Evolutionary conservation across 2,797 vertebrate species (phyloP).

Genomic region (Typhlichthys subterraneus): DNA sequence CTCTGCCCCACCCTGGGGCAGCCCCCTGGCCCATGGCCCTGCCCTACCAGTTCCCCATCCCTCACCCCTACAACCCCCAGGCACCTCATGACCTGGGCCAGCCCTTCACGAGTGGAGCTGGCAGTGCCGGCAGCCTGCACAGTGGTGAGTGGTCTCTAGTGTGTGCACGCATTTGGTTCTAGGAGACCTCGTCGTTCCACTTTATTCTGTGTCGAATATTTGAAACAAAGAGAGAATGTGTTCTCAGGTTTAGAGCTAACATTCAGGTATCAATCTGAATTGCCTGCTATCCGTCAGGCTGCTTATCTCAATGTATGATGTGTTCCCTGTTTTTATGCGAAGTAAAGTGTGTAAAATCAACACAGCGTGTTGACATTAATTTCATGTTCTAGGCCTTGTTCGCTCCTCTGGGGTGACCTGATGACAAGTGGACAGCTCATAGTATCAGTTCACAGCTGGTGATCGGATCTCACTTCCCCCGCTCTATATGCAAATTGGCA

Average conservation of each 20-base stretch:
- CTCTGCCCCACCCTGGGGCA: constrained; percentile 91
- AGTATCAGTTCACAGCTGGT: no score
- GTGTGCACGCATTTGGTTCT: background rate
- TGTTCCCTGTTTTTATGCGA: no score
- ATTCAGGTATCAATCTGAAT: no score
- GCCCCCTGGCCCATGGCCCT: constrained; percentile 95
- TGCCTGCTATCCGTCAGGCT: constrained; percentile 54
- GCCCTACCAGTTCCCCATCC: constrained; percentile 93
- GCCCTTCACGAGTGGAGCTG: constrained; percentile 81
- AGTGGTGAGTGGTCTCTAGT: constrained; percentile 81
- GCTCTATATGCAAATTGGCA: no score
- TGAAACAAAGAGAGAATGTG: no score
- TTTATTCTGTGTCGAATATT: no score
- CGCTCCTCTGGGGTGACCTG: background rate
- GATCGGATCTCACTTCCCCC: no score
- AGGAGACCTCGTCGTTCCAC: no score
- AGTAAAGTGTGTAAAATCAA: background rate
- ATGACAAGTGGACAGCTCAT: no score
- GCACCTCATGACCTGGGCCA: constrained; percentile 87
- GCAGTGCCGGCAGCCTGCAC: constrained; percentile 95
- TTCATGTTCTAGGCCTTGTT: background rate
- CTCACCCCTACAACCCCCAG: constrained; percentile 88
- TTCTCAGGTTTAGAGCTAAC: no score
- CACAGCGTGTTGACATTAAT: background rate
- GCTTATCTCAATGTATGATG: background rate